Evolutionary conservation across 2,113 vertebrate species (phyloP), one percentile per base, ranked within the genome.

Genomic region (Sceloporus tristichus): DNA sequence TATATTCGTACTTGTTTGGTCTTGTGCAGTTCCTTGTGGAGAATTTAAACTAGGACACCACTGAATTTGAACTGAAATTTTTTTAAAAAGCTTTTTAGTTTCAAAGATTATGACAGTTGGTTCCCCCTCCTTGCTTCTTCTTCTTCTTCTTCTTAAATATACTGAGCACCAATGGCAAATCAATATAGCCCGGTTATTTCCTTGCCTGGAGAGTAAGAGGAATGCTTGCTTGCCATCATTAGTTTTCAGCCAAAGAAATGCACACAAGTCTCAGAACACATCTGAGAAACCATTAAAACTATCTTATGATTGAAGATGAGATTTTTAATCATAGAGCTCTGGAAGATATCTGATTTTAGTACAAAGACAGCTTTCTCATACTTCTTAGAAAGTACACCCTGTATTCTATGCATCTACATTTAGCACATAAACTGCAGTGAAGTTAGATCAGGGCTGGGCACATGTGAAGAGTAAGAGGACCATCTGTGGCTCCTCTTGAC

Each of bases 71-170:
- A 68, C 23, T 40, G 25, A 71, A 25, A 4, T 77, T 29, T 23
- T 77, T 29, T 23, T 86, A 80, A 78, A 85, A 40, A 85, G 73
- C 62, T 85, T 13, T 42, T 85, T 76, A 1, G 0, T 90, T 90
- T 87, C 25, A 91, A 85, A 40, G 84, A 38, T 86, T 70, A 34
- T 1, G 2, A 34, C 68, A 76, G 6, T 13, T 88, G 83, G n/a
- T 1, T 66, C 19, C 38, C 38, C n/a, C 23, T 38, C 21, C 62
- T 9, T 10, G 0, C 0, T 0, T 53, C 78, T 75, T 85, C 1
- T 86, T 59, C 10, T 59, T 62, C 2, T 59, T 59, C 2, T 59
- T 13, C 79, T 54, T 9, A 42, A 86, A 88, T 80, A 80, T 16
- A 0, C 1, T 25, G 1, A 25, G 0, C 2, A 88, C 9, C 68